These are phyloP conservation scores for Hoplodrina ambigua DNA, from an alignment of 2,888 invertebrate genomes.

Conservation along the genomic window DNA sequence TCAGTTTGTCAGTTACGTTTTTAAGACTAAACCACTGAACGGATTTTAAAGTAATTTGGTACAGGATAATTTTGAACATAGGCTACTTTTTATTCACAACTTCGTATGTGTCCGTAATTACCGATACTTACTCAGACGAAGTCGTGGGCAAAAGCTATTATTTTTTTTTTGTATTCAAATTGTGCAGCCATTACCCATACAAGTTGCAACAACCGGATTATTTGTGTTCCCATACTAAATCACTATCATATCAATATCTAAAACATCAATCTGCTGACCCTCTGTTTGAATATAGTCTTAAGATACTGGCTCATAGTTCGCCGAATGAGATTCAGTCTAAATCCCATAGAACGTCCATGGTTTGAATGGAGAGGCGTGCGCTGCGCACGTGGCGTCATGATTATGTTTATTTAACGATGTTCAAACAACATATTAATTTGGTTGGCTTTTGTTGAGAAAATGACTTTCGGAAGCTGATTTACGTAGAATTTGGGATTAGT, in stretches of 20 bases:
- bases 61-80: too few relatives aligned
- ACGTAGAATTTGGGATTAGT: constrained; percentile 41
- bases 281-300: constrained; percentile 88
- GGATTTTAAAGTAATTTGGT: too few relatives aligned
- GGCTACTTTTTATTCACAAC: too few relatives aligned
- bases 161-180: background rate
- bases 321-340: constrained; percentile 85
- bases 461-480: constrained; percentile 82
- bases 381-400: constrained; percentile 83
- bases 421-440: constrained; percentile 91
- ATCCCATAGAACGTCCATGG: constrained; percentile 81
- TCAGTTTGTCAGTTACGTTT: too few relatives aligned
- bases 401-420: constrained; percentile 89
- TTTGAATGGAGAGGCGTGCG: constrained; percentile 83
- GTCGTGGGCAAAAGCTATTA: too few relatives aligned
- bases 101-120: too few relatives aligned
- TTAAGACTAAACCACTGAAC: too few relatives aligned
- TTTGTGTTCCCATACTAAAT: constrained; percentile 70
- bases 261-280: constrained; percentile 86
- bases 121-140: too few relatives aligned
- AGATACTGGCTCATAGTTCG: constrained; percentile 82
- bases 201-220: constrained; percentile 60
- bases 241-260: constrained; percentile 84
- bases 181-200: background rate
- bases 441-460: constrained; percentile 84